phyloP scores from a whole-genome alignment of 1,140 invertebrate species.

The Dermatophagoides farinae region DNA sequence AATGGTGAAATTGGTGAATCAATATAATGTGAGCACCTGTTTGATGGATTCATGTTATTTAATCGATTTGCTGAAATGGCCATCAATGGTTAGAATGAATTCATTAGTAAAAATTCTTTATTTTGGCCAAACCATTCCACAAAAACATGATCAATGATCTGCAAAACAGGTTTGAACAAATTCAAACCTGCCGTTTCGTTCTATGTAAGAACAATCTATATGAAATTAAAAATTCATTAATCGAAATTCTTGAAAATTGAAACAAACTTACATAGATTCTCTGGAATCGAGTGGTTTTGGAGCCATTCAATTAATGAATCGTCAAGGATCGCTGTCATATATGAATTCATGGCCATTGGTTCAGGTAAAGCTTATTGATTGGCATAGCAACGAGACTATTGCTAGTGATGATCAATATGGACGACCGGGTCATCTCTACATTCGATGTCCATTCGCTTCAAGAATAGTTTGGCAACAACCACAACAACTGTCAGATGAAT shows the following conservation, averaged over 20 bases:
- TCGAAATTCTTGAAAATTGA: background rate
- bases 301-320: background rate
- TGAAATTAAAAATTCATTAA: background rate
- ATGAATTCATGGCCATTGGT: background rate
- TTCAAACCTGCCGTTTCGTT: background rate
- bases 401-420: background rate
- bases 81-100: background rate
- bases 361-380: background rate
- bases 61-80: background rate
- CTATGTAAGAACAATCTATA: background rate
- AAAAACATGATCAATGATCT: background rate
- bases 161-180: background rate
- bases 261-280: background rate
- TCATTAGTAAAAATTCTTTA: background rate
- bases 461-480: background rate
- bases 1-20: background rate
- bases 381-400: background rate
- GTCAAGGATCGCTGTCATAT: background rate
- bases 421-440: background rate
- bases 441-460: background rate
- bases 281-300: background rate
- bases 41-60: background rate
- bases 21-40: background rate
- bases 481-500: no score
- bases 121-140: background rate